A percentile compares a stretch with the other conserved stretches of the same genome.
These are phyloP conservation scores for Chaetodon auriga DNA, from an alignment of 2,113 vertebrate genomes.

Conservation along the genomic window DNA sequence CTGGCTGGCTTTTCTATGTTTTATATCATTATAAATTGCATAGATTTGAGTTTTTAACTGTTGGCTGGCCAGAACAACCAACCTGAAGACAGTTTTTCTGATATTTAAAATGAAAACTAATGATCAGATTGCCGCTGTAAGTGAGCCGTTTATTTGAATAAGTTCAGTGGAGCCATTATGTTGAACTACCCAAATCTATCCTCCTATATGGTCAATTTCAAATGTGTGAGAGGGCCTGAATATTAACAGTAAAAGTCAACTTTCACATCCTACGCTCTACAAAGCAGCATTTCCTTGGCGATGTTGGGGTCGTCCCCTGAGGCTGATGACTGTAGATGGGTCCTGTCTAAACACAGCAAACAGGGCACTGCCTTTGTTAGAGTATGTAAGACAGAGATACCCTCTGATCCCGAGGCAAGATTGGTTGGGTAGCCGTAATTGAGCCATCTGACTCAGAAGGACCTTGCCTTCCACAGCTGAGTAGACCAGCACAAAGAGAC, in stretches of 20 bases:
- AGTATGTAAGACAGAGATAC: constrained; percentile 46
- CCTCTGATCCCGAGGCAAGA: constrained; percentile 48
- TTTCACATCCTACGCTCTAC: constrained; percentile 3
- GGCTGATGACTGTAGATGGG: constrained; percentile 32
- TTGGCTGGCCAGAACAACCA: neutral
- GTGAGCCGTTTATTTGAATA: neutral
- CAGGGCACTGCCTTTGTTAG: constrained; percentile 36
- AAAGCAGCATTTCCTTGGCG: constrained; percentile 23
- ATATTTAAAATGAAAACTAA: neutral
- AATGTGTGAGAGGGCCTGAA: neutral
- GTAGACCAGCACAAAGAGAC: constrained; percentile 68
- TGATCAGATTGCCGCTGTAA: neutral
- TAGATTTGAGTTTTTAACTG: neutral
- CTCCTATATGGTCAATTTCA: neutral
- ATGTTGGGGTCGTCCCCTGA: constrained; percentile 40
- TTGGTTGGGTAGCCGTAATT: constrained; percentile 57
- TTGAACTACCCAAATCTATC: neutral
- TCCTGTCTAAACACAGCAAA: constrained; percentile 54
- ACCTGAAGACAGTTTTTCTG: neutral
- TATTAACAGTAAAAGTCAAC: neutral
- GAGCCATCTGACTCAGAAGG: constrained; percentile 67
- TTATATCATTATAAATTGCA: neutral
- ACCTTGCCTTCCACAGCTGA: constrained; percentile 68
- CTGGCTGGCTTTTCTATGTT: neutral
- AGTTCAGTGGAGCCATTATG: neutral